Base-by-base conservation (phyloP, 2,797 vertebrate species). In the Hybognathus amarus region DNA sequence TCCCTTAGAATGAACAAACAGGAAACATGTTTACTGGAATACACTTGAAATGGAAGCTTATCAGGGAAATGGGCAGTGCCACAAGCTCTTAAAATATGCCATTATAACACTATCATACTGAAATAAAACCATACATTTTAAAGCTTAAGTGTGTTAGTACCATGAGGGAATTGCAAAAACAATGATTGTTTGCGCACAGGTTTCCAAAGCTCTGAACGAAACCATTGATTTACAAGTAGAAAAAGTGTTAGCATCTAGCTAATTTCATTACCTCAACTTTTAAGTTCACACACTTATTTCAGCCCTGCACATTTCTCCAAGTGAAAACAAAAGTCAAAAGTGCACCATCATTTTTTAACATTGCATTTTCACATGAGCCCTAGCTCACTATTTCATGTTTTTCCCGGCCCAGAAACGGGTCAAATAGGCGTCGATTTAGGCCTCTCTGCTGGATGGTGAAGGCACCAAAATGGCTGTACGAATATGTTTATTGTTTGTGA, bases 11-110 rank as follows among this genome's bases (percentile, higher is more conserved):
- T 13, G 27, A 73, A 13, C 47, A 74, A 54, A 74, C 50, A 74
- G 50, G 71, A 74, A 54, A 38, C 71, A n/a, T 74, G 50, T 38
- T 74, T 74, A 74, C 47, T 54, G 71, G 27, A 74, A 36, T 54
- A 74, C 30, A 54, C 20, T 36, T 54, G 5, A 52, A 74, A 54
- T 36, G 71, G 11, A 36, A 8, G 71, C 12, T 38, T 36, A 54
- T 12, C 47, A 8, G 33, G 30, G 12, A 54, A 54, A 74, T 74
- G 50, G 71, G 47, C 50, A 74, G 11, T 54, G 36, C 59, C 59
- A 74, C 50, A 74, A 54, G 36, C 70, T 22, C 47, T 74, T 74
- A 13, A 54, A 33, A 73, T 52, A 20, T 54, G 20, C 30, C 54
- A 12, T 10, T 22, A 12, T 33, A 45, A 33, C 61, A 24, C 22